Percentiles rank a stretch among this genome's conserved stretches.
Conservation (phyloP, 2,113 vertebrate genomes). For the Cnemophilus loriae region DNA sequence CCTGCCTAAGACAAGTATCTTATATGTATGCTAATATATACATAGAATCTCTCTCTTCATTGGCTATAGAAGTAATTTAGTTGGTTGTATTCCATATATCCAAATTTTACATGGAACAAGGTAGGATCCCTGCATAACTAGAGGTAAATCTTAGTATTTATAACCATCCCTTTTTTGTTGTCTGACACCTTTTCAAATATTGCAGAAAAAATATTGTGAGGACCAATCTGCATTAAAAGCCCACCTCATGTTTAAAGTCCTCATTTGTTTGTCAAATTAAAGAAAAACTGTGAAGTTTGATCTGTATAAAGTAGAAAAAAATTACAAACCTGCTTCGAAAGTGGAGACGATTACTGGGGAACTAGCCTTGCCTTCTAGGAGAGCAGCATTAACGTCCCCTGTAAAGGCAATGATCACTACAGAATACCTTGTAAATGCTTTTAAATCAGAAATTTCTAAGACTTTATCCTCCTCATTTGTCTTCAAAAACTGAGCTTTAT, state of each 20-base stretch:
- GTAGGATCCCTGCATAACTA: background rate
- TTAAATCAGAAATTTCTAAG: constrained; percentile 82
- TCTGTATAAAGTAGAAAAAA: background rate
- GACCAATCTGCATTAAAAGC: background rate
- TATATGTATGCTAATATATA: background rate
- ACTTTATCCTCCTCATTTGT: constrained; percentile 75
- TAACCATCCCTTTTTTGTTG: background rate
- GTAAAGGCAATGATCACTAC: constrained; percentile 87
- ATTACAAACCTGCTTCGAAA: constrained; percentile 84
- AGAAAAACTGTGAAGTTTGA: background rate
- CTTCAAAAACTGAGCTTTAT: constrained; percentile 78
- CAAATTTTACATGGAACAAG: background rate
- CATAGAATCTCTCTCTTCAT: background rate
- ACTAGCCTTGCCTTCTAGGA: constrained; percentile 79
- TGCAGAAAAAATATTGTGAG: background rate
- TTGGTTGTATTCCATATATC: background rate
- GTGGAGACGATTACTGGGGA: constrained; percentile 78
- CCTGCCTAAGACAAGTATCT: background rate
- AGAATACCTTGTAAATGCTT: constrained; percentile 86
- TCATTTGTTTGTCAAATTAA: background rate
- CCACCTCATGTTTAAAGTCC: background rate
- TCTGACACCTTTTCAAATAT: background rate
- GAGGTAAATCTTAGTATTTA: background rate
- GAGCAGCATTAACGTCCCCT: constrained; percentile 72
- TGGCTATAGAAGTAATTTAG: background rate